A percentile compares a stretch with the other conserved stretches of the same genome.
These are phyloP conservation scores for Megalops cyprinoides DNA, from an alignment of 2,797 vertebrate genomes.

Conservation along the genomic window DNA sequence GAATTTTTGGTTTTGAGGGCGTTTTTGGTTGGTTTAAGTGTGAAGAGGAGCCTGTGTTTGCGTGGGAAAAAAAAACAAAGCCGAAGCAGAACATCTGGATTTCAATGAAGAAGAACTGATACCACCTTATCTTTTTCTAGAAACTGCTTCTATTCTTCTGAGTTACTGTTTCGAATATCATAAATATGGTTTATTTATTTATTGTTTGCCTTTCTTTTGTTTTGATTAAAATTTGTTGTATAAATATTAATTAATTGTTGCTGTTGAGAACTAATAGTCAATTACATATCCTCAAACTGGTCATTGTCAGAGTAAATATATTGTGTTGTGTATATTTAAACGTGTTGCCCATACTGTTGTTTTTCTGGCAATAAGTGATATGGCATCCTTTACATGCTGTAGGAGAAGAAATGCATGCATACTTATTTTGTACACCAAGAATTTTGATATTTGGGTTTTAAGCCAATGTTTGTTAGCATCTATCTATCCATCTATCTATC, in stretches of 20 bases:
- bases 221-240: too few relatives aligned
- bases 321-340: not conserved
- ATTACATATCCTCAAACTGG: not conserved
- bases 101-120: too few relatives aligned
- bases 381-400: not conserved
- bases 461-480: not conserved
- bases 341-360: not conserved
- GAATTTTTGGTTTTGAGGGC: conserved; percentile 47
- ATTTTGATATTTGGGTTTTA: not conserved
- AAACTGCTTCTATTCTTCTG: too few relatives aligned
- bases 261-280: not conserved
- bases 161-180: too few relatives aligned
- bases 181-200: too few relatives aligned
- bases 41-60: not conserved
- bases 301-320: not conserved
- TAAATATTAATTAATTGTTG: too few relatives aligned
- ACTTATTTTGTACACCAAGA: not conserved
- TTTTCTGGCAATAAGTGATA: not conserved
- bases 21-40: not conserved
- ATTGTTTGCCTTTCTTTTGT: too few relatives aligned
- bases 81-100: too few relatives aligned
- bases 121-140: too few relatives aligned
- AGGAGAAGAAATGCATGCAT: not conserved
- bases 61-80: not conserved
- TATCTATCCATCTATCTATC: not conserved